A percentile compares a stretch with the other conserved stretches of the same genome.
Conservation (phyloP, 1,140 invertebrate species). For the Alviniconcha marisindica region DNA sequence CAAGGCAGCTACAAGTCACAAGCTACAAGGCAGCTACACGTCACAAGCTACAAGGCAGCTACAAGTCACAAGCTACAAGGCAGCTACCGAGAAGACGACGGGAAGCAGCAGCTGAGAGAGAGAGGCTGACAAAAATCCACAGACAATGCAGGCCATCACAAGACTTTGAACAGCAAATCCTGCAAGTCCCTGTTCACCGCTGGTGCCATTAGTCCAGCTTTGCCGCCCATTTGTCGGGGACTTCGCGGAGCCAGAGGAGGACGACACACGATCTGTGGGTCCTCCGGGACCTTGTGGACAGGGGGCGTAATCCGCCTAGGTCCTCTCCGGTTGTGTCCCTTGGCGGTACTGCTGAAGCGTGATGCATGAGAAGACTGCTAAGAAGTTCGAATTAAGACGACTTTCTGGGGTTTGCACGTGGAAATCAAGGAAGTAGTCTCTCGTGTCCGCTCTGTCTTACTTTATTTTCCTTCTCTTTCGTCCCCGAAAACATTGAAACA, state of each 20-base stretch:
- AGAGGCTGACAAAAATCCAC: background rate
- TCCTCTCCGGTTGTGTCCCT: conserved; percentile 27
- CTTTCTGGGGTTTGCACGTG: too few species aligned
- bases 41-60: too few species aligned
- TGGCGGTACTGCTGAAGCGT: background rate
- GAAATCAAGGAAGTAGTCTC: too few species aligned
- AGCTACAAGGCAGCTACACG: too few species aligned
- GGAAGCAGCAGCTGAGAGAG: too few species aligned
- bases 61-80: too few species aligned
- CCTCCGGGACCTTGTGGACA: conserved; percentile 16
- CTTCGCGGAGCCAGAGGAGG: background rate
- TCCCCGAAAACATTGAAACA: too few species aligned
- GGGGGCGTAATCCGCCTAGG: conserved; percentile 27
- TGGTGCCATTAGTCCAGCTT: conserved; percentile 17
- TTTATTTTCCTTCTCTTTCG: too few species aligned
- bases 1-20: too few species aligned
- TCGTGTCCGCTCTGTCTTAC: too few species aligned
- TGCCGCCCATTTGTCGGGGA: conserved; percentile 25
- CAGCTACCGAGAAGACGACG: too few species aligned
- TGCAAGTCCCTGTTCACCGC: background rate
- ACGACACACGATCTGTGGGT: conserved; percentile 5
- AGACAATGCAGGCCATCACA: conserved; percentile 10
- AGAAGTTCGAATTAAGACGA: background rate
- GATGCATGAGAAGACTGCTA: conserved; percentile 24
- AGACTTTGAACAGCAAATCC: background rate